These are phyloP conservation scores for Rambutsinella grinnellia DNA, from an alignment of 2,888 invertebrate genomes.

Conservation along the genomic window DNA sequence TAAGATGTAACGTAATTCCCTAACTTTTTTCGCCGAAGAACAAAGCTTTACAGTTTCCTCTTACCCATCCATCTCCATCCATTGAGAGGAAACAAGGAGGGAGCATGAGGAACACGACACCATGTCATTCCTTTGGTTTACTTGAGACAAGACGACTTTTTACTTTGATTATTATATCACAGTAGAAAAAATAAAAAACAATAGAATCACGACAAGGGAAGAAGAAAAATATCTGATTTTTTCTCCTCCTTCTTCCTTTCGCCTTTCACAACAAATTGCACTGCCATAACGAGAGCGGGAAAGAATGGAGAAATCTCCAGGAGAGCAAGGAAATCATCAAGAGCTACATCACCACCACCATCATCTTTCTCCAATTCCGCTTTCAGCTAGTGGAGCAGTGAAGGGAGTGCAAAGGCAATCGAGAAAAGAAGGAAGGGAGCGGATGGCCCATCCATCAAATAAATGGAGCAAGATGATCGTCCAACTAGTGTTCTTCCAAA, in stretches of 20 bases:
- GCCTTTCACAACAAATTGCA: neutral
- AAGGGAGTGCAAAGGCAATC: too few relatives aligned
- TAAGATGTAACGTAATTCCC: too few relatives aligned
- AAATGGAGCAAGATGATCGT: constrained; percentile 59
- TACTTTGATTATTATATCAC: constrained; percentile 36
- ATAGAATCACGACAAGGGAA: neutral
- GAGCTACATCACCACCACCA: neutral
- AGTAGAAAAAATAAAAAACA: constrained; percentile 23
- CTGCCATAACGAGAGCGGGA: neutral
- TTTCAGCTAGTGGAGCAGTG: too few relatives aligned
- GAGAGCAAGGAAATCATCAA: too few relatives aligned
- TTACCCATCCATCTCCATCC: too few relatives aligned
- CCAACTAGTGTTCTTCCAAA: constrained; percentile 36
- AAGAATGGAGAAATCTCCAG: too few relatives aligned
- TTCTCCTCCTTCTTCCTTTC: constrained; percentile 6
- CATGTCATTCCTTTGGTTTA: constrained; percentile 44
- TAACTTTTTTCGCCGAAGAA: too few relatives aligned
- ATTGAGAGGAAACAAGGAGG: neutral
- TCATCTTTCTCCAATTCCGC: neutral
- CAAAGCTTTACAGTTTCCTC: too few relatives aligned
- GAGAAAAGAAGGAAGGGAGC: constrained; percentile 22
- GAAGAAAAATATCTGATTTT: neutral
- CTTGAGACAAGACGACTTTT: constrained; percentile 31
- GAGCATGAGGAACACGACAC: constrained; percentile 28
- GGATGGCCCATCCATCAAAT: constrained; percentile 59